These are phyloP conservation scores for Apteryx owenii DNA, from an alignment of 2,113 vertebrate genomes.

Conservation along the genomic window DNA sequence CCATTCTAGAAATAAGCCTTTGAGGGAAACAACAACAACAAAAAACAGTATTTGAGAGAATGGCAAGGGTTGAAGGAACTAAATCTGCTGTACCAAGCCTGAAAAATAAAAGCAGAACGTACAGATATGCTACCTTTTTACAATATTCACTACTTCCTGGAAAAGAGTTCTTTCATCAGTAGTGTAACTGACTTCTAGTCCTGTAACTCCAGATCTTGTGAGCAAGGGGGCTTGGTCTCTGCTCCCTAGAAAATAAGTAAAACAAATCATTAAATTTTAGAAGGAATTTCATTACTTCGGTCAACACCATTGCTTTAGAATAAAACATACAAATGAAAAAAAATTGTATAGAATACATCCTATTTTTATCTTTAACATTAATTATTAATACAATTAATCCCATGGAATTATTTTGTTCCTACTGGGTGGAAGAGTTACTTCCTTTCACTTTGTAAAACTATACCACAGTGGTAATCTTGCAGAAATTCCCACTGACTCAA, in stretches of 20 bases:
- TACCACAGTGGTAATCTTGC: neutral
- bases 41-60: slow-evolving; percentile 17
- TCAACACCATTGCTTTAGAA: slow-evolving; percentile 23
- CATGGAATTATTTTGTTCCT: neutral
- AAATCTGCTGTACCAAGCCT: slow-evolving; percentile 60
- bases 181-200: slow-evolving; percentile 91
- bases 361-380: neutral
- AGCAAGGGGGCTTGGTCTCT: slow-evolving; percentile 88
- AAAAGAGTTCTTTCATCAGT: slow-evolving; percentile 93
- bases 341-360: neutral
- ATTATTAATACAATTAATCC: neutral
- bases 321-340: slow-evolving; percentile 6
- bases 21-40: slow-evolving; percentile 28
- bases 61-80: slow-evolving; percentile 56
- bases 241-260: slow-evolving; percentile 78
- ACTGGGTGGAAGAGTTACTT: neutral
- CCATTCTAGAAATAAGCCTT: slow-evolving; percentile 66
- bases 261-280: slow-evolving; percentile 47
- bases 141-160: slow-evolving; percentile 86
- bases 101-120: slow-evolving; percentile 72
- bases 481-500: neutral
- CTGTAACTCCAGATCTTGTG: slow-evolving; percentile 91
- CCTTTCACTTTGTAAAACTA: neutral
- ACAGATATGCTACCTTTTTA: slow-evolving; percentile 88
- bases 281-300: slow-evolving; percentile 21